These are phyloP conservation scores for Eulemur coronatus DNA, from an alignment of 2,797 vertebrate species.

Conservation along the genomic window DNA sequence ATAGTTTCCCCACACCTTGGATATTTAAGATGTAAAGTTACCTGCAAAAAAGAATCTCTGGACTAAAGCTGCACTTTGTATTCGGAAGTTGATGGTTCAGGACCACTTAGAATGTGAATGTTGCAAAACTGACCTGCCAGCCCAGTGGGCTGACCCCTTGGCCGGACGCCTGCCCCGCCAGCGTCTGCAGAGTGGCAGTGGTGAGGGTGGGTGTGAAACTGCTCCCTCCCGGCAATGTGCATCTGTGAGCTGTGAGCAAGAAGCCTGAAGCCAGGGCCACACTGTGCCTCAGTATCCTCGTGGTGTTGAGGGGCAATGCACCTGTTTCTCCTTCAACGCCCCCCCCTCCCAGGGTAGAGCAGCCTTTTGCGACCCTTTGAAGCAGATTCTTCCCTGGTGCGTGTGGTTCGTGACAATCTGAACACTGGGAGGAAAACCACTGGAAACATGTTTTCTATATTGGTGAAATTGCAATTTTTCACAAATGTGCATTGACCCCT, in stretches of 20 bases:
- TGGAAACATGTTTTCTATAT: background rate
- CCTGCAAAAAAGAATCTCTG: background rate
- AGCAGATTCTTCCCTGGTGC: background rate
- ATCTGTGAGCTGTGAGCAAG: background rate
- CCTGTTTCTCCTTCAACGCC: too few species aligned
- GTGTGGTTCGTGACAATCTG: fast-evolving
- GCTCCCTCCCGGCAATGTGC: fast-evolving
- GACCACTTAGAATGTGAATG: too few species aligned
- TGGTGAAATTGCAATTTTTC: background rate
- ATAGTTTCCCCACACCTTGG: background rate
- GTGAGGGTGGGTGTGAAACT: background rate
- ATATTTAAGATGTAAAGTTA: background rate
- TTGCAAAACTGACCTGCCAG: background rate
- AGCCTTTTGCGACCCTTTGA: background rate
- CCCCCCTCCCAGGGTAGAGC: too few species aligned
- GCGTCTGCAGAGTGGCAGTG: fast-evolving
- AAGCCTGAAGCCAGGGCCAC: fast-evolving
- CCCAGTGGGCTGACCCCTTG: fast-evolving
- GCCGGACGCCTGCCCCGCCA: background rate
- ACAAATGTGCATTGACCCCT: background rate
- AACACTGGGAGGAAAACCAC: background rate
- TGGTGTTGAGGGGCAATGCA: too few species aligned
- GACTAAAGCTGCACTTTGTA: background rate
- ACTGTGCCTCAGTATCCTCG: background rate
- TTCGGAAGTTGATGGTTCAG: background rate